A percentile compares a stretch with the other conserved stretches of the same genome.
phyloP scores from a whole-genome alignment of 2,888 invertebrate species.

The Thecophora atra region DNA sequence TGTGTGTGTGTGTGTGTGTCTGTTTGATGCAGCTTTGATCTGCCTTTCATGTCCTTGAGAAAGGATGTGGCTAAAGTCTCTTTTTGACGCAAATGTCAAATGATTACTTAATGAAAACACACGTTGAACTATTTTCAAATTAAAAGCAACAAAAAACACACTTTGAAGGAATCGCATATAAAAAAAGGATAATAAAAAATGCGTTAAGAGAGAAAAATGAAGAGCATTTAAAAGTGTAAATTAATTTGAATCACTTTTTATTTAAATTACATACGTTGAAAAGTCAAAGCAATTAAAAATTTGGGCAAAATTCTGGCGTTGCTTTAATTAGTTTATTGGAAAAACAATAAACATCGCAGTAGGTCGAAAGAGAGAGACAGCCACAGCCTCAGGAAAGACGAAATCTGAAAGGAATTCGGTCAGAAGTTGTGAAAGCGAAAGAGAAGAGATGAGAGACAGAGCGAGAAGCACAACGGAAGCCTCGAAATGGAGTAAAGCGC shows the following conservation, averaged over 20 bases:
- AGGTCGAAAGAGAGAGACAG: too few species aligned
- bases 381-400: too few species aligned
- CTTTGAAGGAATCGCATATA: neutral
- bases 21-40: slow-evolving; percentile 22
- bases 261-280: too few species aligned
- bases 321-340: too few species aligned
- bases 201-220: neutral
- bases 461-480: slow-evolving; percentile 24
- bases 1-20: slow-evolving; percentile 11
- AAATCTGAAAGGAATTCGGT: too few species aligned
- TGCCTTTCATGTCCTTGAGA: slow-evolving; percentile 19
- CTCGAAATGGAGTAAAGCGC: neutral
- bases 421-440: neutral
- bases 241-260: neutral
- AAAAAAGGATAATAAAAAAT: neutral
- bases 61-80: slow-evolving; percentile 13
- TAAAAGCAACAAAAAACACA: slow-evolving; percentile 9
- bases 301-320: neutral
- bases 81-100: slow-evolving; percentile 18
- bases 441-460: slow-evolving; percentile 20
- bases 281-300: neutral
- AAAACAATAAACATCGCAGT: too few species aligned
- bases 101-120: slow-evolving; percentile 23
- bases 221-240: neutral
- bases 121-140: too few species aligned